Evolutionary conservation across 2,797 vertebrate species (phyloP).

Genomic region (Discoglossus pictus): DNA sequence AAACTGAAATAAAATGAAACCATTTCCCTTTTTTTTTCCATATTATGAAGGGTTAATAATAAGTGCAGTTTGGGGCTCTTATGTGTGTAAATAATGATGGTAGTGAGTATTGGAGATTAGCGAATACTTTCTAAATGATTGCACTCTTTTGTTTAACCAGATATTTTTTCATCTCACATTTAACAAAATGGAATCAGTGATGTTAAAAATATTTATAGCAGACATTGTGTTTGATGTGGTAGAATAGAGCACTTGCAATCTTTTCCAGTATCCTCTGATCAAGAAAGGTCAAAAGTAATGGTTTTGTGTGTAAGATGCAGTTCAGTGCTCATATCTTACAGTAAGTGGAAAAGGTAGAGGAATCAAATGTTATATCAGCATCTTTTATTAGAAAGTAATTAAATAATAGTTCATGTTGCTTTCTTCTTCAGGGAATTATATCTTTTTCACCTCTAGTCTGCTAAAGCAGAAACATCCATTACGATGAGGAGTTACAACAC

Average conservation of each 20-base stretch:
- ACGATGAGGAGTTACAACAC: slow-evolving; percentile 84
- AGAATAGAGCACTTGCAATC: slow-evolving; percentile 10
- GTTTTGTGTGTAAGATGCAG: not conserved
- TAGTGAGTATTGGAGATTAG: no score
- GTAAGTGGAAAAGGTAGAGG: slow-evolving; percentile 75
- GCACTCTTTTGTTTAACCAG: no score
- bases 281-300: slow-evolving; percentile 5
- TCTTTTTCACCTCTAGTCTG: slow-evolving; percentile 79
- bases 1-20: no score
- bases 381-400: slow-evolving; percentile 87
- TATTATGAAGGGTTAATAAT: no score
- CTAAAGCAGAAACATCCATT: slow-evolving; percentile 79
- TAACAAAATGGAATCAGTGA: no score
- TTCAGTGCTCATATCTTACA: slow-evolving; percentile 73
- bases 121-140: no score
- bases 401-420: slow-evolving; percentile 90
- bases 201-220: not conserved
- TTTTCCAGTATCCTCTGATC: slow-evolving; percentile 4
- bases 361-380: slow-evolving; percentile 65
- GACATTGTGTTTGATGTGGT: not conserved
- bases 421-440: slow-evolving; percentile 78
- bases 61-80: no score
- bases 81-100: no score
- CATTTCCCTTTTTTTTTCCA: no score
- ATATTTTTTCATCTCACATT: no score